Base-by-base conservation (phyloP, 2,113 vertebrate species). In the Eidolon helvum region DNA sequence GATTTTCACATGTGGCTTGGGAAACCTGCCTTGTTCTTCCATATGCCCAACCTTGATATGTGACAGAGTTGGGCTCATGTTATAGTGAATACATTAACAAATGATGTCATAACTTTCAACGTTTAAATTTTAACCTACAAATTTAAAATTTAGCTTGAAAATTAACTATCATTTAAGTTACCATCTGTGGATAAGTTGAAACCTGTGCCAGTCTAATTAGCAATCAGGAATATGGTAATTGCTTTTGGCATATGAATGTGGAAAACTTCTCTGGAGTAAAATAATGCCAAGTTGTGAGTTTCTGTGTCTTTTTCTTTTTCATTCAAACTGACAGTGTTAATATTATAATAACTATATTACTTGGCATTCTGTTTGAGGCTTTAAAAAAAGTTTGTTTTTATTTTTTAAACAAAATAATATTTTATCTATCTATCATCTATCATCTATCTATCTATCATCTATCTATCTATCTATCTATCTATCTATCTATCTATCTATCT, bases 221-320 rank as follows among this genome's bases (percentile, higher is more conserved):
- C 87, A 97, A 94, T 95, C 92, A 97, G 80, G 72, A 97, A 95
- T 96, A 97, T 90, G 96, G 75, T 97, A 92, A 97, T 95, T 96
- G 57, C 66, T 75, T 80, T 96, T 96, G 96, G 97, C 90, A 59
- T 69, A 59, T 28, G 55, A 79, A 94, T 35, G 18, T 95, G 48
- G n/a, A 74, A 94, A 75, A 89, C 75, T 87, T 97, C 93, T 88
- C 92, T 33, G 79, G 71, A 82, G 72, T 86, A 75, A 96, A 88
- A 94, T 85, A 78, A 89, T 65, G 61, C 61, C 91, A 97, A 88
- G 66, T 88, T 80, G 65, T 80, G 3, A 55, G 90, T 95, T 95
- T 96, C 38, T 95, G 38, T 71, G 26, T 72, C 59, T 68, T 93
- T 68, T 38, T 38, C 50, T 40, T 48, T 85, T 84, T 61, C 45